Evolutionary conservation across 2,888 invertebrate genomes (phyloP).

Genomic region (Papilio gigon): DNA sequence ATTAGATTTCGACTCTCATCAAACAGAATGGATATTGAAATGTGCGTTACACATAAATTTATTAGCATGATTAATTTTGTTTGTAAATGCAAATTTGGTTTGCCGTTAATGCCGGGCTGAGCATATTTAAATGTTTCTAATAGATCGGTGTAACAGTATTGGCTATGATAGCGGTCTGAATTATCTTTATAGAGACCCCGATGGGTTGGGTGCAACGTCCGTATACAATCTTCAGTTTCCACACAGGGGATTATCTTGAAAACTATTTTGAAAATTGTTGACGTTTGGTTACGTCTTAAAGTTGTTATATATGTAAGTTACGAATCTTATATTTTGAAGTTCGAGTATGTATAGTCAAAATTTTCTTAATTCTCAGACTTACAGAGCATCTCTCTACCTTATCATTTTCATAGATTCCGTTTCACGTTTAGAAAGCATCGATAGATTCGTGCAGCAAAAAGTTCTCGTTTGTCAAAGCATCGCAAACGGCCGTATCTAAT

Average conservation of each 20-base stretch:
- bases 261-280: not conserved
- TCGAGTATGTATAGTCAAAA: too few relatives aligned
- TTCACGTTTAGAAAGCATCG: constrained; percentile 2
- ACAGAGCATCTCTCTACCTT: not conserved
- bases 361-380: too few relatives aligned
- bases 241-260: constrained; percentile 14
- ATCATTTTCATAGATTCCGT: not conserved
- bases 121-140: constrained; percentile 31
- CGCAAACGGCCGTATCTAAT: constrained; percentile 49
- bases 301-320: not conserved
- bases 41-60: constrained; percentile 6
- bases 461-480: constrained; percentile 41
- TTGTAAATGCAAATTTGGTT: constrained; percentile 17
- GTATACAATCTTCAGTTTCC: constrained; percentile 47
- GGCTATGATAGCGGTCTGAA: constrained; percentile 53
- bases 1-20: constrained; percentile 11
- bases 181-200: constrained; percentile 54
- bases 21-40: constrained; percentile 16
- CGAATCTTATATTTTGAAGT: too few relatives aligned
- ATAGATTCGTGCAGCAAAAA: constrained; percentile 3
- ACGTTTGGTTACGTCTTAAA: not conserved
- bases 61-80: constrained; percentile 26
- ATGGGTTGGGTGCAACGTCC: constrained; percentile 49
- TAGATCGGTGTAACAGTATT: constrained; percentile 45
- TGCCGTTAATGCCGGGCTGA: constrained; percentile 45